phyloP scores from a whole-genome alignment of 1,140 invertebrate species.

The Homarus americanus region DNA sequence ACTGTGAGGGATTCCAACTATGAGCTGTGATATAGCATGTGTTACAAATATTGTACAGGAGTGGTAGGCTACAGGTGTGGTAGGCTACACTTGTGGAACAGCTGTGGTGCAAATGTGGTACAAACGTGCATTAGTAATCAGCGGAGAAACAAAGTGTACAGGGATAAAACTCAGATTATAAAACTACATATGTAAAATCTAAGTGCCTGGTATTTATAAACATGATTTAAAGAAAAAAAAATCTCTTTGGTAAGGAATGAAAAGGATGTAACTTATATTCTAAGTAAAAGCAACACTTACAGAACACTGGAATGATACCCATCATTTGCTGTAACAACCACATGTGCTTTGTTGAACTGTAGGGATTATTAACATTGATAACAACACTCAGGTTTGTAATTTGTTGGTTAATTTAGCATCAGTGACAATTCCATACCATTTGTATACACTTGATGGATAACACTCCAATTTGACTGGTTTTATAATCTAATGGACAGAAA shows the following conservation, averaged over 20 bases:
- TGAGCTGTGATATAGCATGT: conserved; percentile 66
- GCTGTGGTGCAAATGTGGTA: conserved; percentile 71
- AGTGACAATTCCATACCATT: conserved; percentile 63
- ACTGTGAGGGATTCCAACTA: conserved; percentile 58
- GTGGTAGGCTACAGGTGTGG: conserved; percentile 48
- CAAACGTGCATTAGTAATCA: conserved; percentile 68
- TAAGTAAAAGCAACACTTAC: conserved; percentile 70
- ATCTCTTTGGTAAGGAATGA: conserved; percentile 70
- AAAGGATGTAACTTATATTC: conserved; percentile 62
- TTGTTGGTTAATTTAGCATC: conserved; percentile 59
- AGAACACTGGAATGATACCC: conserved; percentile 70
- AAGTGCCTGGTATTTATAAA: conserved; percentile 67
- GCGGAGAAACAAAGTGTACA: conserved; percentile 69
- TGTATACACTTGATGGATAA: not conserved
- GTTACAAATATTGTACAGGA: conserved; percentile 68
- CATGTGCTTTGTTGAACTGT: conserved; percentile 67
- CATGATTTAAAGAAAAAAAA: conserved; percentile 57
- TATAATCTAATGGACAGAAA: conserved; percentile 1
- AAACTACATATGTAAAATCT: conserved; percentile 51
- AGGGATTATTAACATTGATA: conserved; percentile 63
- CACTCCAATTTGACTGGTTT: not conserved
- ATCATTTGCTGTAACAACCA: conserved; percentile 71
- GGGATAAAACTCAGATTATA: conserved; percentile 45
- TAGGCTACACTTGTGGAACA: conserved; percentile 66
- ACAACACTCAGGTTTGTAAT: conserved; percentile 64